phyloP scores from a whole-genome alignment of 1,140 invertebrate species.

The Cepaea nemoralis region DNA sequence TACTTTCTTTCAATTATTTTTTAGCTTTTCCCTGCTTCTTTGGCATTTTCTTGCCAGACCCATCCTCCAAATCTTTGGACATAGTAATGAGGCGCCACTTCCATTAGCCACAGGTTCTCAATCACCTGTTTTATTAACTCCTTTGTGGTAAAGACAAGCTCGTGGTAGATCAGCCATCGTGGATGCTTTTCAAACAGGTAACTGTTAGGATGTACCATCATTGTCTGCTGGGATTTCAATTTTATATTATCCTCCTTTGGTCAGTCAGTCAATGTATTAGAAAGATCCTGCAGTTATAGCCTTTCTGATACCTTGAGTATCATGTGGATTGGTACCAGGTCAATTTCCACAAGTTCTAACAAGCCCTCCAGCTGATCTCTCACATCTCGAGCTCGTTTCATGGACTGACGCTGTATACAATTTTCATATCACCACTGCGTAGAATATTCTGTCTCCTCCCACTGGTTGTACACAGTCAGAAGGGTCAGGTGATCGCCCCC shows the following conservation, averaged over 20 bases:
- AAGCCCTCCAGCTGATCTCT: constrained; percentile 95
- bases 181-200: constrained; percentile 95
- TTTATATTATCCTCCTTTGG: constrained; percentile 95
- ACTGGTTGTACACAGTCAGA: constrained; percentile 95
- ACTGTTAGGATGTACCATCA: constrained; percentile 97
- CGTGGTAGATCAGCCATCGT: constrained; percentile 96
- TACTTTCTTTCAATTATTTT: constrained; percentile 64
- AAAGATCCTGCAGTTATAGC: constrained; percentile 98
- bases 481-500: constrained; percentile 96
- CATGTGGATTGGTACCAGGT: constrained; percentile 86
- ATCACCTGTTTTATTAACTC: constrained; percentile 99
- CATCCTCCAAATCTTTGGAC: constrained; percentile 92
- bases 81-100: constrained; percentile 99
- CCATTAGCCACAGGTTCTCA: constrained; percentile 95
- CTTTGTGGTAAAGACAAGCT: constrained; percentile 97
- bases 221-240: constrained; percentile 97
- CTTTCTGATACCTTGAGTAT: constrained; percentile 89
- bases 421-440: constrained; percentile 99
- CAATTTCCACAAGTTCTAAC: constrained; percentile 97
- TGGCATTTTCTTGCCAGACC: constrained; percentile 95
- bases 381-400: constrained; percentile 96
- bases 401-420: constrained; percentile 96
- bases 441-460: constrained; percentile 92
- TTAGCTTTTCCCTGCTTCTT: constrained; percentile 81
- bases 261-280: constrained; percentile 93